Evolutionary conservation across 2,888 invertebrate species (phyloP).

Genomic region (Choristoneura rosaceana): DNA sequence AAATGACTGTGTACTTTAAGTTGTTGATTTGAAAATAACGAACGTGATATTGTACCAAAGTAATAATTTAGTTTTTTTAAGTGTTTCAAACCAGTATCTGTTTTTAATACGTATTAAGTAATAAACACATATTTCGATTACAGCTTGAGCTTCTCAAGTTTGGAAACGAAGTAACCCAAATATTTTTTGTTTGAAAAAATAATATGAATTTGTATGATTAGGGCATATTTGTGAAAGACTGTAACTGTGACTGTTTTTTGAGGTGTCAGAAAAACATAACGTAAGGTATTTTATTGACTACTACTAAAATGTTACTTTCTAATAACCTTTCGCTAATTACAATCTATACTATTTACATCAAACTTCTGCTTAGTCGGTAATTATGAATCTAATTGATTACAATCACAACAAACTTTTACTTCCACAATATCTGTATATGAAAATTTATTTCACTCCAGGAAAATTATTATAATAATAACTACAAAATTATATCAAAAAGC

Average conservation of each 20-base stretch:
- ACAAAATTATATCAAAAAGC: slow-evolving; percentile 39
- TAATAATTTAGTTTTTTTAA: background rate
- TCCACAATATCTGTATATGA: background rate
- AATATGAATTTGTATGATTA: slow-evolving; percentile 22
- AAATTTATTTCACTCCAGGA: background rate
- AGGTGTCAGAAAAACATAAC: background rate
- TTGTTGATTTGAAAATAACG: slow-evolving; percentile 16
- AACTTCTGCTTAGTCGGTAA: background rate
- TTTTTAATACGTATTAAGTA: background rate
- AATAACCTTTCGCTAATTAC: background rate
- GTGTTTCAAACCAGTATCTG: background rate
- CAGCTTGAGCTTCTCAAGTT: background rate
- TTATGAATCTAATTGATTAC: background rate
- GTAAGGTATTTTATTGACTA: background rate
- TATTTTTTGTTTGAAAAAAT: background rate
- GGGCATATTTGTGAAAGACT: slow-evolving; percentile 34
- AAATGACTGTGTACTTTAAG: slow-evolving; percentile 25
- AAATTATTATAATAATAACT: background rate
- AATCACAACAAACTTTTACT: background rate
- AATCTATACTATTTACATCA: background rate
- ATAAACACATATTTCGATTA: too few species aligned
- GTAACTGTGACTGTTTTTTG: slow-evolving; percentile 10
- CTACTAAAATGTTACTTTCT: background rate
- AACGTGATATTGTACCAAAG: slow-evolving; percentile 30
- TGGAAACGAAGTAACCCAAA: background rate